Evolutionary conservation across 2,113 vertebrate genomes (phyloP), one percentile per base, ranked within the genome.

Genomic region (Takifugu flavidus): DNA sequence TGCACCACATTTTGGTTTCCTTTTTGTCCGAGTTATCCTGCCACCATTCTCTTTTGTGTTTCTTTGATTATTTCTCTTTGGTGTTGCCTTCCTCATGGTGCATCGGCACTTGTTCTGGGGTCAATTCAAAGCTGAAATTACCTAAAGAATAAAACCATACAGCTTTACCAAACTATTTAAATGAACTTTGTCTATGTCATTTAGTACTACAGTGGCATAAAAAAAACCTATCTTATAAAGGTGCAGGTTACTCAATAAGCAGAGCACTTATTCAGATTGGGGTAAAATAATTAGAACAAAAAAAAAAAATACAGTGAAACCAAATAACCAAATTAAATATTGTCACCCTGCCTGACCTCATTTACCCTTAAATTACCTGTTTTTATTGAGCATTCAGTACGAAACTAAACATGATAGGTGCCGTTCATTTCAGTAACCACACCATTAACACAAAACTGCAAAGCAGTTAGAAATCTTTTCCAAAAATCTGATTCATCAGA

Each of bases 11-110:
- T 65, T 74, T 13, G 8, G 55, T 79, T 78, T 85, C 7, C 28
- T 29, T 39, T 59, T 53, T 3, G 26, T 25, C 6, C 12, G 56
- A 42, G 82, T 61, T 20, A 11, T 76, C 79, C 6, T 74, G 14
- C 60, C 56, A 46, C 5, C 53, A 14, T 50, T 49, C 14, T 61
- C 54, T 55, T 58, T 63, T 6, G 45, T 55, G 59, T 67, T 74
- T 76, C 74, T 79, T 13, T 34, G 61, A 44, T 62, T 49, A 52
- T 63, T 73, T 56, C 77, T 75, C 77, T 68, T 69, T 62, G 53
- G 55, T 26, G 43, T 65, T 25, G 34, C 28, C 67, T 75, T 89
- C 51, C 62, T 67, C 39, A 84, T 86, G 12, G 34, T 39, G 34
- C 8, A 3, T 39, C 34, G 2, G 8, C 7, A 10, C 11, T 39